Evolutionary conservation across 2,888 invertebrate species (phyloP), one percentile per base, ranked within the genome.

Genomic region (Punctoribates punctum): DNA sequence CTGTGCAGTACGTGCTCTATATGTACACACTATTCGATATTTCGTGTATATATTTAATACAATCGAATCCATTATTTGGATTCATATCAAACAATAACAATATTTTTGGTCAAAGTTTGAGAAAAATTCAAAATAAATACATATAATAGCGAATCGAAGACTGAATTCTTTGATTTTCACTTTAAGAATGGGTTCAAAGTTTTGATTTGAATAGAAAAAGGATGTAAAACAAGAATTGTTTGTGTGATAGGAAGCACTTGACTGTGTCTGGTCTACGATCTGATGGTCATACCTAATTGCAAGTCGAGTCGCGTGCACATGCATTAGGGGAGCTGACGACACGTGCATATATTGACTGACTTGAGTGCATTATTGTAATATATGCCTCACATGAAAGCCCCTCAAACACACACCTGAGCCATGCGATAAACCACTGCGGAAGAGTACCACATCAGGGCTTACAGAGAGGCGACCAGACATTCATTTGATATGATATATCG

Each of bases 321-420:
- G 38, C 74, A 65, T 65, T 65, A 65, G 65, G 5, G 17, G 23
- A 73, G 51, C 38, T 46, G 25, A 54, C 25, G 38, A 25, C 54
- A 57, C 74, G 74, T 54, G 74, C 23, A n/a, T 27, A 15, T 73
- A 57, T 73, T 73, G 54, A 73, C 54, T 73, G 57, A 54, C 51
- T 57, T 38, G 38, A 73, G 74, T 73, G 74, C 57, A 73, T 73
- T 73, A 57, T 51, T 38, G 17, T 73, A 54, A 27, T 27, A 54
- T 57, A 65, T 65, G 65, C 27, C 34, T 27, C 17, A 6, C 34
- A 65, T 65, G 9, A 65, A 29, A 65, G 34, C 65, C n/a, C 29
- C 8, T 8, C 57, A 38, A 73, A 73, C n/a, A 46, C 48, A 46
- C 51, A 51, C 51, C 48, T 51, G 73, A 51, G 73, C 73, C 48